These are phyloP conservation scores for Cariama cristata DNA, from an alignment of 2,113 vertebrate species.

Conservation along the genomic window DNA sequence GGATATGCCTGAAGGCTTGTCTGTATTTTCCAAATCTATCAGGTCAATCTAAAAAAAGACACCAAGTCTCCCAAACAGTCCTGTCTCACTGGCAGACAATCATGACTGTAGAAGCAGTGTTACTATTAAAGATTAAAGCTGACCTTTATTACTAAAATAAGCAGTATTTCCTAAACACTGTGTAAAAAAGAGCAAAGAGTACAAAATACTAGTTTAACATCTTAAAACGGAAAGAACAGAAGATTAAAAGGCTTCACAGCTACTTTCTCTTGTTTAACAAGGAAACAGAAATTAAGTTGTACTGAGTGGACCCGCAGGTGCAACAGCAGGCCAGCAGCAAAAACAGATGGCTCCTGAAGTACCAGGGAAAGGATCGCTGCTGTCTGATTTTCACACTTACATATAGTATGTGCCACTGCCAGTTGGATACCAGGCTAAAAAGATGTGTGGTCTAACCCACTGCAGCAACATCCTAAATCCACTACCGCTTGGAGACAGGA, in stretches of 20 bases:
- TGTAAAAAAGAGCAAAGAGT: background rate
- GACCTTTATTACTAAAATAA: background rate
- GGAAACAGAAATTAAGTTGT: background rate
- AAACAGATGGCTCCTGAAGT: background rate
- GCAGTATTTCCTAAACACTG: background rate
- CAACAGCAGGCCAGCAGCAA: background rate
- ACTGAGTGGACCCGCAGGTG: background rate
- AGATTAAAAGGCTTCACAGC: background rate
- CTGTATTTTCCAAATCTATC: background rate
- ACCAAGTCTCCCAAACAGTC: background rate
- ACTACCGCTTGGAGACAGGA: background rate
- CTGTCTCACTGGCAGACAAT: background rate
- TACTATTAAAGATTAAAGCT: background rate
- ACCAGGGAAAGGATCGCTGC: background rate
- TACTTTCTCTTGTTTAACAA: background rate
- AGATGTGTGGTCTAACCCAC: accelerated
- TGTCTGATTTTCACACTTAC: background rate
- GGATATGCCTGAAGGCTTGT: background rate
- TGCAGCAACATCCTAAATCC: background rate
- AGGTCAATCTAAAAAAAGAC: background rate
- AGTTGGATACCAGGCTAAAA: background rate
- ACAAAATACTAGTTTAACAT: background rate
- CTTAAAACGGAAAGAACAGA: background rate
- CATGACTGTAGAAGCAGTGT: background rate
- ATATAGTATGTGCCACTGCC: background rate